These are phyloP conservation scores for Lasioglossum figueresi DNA, from an alignment of 2,888 invertebrate species.

Conservation along the genomic window DNA sequence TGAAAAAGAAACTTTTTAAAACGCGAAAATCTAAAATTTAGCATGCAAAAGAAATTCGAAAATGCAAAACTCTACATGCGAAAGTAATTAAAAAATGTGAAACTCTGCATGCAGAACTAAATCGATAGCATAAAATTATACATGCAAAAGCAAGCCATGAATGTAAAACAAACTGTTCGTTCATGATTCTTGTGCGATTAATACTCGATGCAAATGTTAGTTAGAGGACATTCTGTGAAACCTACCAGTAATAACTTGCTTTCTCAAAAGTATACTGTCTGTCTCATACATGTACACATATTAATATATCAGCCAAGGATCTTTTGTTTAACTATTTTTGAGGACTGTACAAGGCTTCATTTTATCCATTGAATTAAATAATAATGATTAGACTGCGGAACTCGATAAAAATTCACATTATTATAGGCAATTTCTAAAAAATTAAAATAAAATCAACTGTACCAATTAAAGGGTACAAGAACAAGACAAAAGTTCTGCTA, in stretches of 20 bases:
- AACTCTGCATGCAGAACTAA: neutral
- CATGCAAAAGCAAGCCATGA: neutral
- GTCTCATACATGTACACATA: too few species aligned
- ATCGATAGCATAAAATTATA: neutral
- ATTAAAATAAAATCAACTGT: neutral
- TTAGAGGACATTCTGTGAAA: neutral
- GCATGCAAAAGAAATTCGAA: neutral
- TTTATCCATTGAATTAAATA: too few species aligned
- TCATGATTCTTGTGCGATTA: neutral
- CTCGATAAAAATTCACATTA: too few species aligned
- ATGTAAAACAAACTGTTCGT: neutral
- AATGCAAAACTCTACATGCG: neutral
- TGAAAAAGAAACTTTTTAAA: neutral
- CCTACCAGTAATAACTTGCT: neutral
- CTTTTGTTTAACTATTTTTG: too few species aligned
- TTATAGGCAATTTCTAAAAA: too few species aligned
- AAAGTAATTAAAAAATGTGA: neutral
- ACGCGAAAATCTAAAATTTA: neutral
- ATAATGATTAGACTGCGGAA: too few species aligned
- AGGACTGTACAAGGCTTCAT: too few species aligned
- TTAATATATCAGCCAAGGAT: too few species aligned
- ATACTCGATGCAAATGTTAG: neutral
- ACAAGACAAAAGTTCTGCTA: neutral
- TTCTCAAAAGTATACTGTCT: neutral
- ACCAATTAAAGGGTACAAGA: neutral